Base-by-base conservation (phyloP, 2,113 vertebrate genomes). In the Sinocyclocheilus maitianheensis region DNA sequence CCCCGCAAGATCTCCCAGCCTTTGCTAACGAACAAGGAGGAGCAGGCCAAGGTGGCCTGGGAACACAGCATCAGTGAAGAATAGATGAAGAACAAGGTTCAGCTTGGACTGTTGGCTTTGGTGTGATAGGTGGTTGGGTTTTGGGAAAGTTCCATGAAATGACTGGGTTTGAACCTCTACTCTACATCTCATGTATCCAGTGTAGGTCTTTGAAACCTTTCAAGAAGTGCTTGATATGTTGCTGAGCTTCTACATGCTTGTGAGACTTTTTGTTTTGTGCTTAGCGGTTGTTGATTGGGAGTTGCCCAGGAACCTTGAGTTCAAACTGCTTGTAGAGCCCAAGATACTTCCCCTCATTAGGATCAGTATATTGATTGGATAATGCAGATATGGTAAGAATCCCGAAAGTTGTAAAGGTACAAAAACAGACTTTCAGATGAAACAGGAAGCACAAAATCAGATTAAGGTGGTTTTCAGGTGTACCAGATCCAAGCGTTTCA, bases 1-100 rank as follows among this genome's bases (percentile, higher is more conserved):
- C 96, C 96, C 0, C 96, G 96, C 72, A 97, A 97, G 93, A 95
- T 95, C 90, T 96, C 97, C 10, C 95, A 97, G 43, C 96, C 97
- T 2, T 93, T 95, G 4, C 95, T 96, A 30, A 94, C 91, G 10
- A 93, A 89, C 84, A 98, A 97, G 93, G 97, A 99, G 0, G 97
- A 97, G 86, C 97, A 97, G 69, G 97, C 97, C 26, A 97, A 96
- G 85, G 96, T 98, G 90, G 96, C 96, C 0, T 99, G 98, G 97
- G 97, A 98, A 92, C 97, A 97, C 0, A 94, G 97, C 90, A 91
- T 97, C 88, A 90, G 94, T 0, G 96, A 97, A 91, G 96, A 98
- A 91, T 97, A 77, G 94, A 94, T 13, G 65, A 55, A 81, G 81
- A 51, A 46, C 24, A 10, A 18, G n/a, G 34, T 62, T 37, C 9